Conservation (phyloP, 1,140 invertebrate species). For the Pseudomyrmex sp. region DNA sequence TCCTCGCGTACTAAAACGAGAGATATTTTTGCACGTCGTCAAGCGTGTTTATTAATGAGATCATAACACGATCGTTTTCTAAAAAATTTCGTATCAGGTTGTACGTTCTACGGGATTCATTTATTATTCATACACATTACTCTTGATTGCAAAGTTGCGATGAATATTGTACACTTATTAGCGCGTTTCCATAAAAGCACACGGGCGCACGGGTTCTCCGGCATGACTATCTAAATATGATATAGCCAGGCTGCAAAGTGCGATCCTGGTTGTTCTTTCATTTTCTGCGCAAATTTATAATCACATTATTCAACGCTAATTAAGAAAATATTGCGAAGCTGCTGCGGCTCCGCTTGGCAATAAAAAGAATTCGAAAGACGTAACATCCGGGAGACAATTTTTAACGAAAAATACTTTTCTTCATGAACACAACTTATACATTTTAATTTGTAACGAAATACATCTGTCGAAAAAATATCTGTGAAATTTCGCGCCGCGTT, state of each 20-base stretch:
- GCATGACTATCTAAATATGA: conserved; percentile 9
- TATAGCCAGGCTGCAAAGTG: not conserved
- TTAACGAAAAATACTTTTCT: too few species aligned
- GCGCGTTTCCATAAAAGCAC: conserved; percentile 32
- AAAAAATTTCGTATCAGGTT: conserved; percentile 25
- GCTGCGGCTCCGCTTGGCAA: not conserved
- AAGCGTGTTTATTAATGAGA: conserved; percentile 9
- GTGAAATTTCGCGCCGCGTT: not conserved
- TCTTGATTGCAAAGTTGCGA: conserved; percentile 50
- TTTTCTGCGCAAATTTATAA: conserved; percentile 14
- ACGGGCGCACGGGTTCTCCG: not conserved
- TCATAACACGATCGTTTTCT: conserved; percentile 45
- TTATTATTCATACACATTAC: conserved; percentile 49
- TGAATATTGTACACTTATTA: conserved; percentile 61
- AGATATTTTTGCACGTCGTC: not conserved
- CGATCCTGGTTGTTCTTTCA: not conserved
- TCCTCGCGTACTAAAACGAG: not conserved
- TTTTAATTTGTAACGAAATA: not conserved
- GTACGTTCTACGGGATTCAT: conserved; percentile 12
- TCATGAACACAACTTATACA: too few species aligned
- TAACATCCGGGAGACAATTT: not conserved
- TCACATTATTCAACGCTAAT: conserved; percentile 28
- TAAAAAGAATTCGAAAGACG: not conserved
- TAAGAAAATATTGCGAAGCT: conserved; percentile 1
- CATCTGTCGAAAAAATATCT: not conserved